Conservation (phyloP, 2,797 vertebrate genomes). For the Schizothorax lantsangensis region DNA sequence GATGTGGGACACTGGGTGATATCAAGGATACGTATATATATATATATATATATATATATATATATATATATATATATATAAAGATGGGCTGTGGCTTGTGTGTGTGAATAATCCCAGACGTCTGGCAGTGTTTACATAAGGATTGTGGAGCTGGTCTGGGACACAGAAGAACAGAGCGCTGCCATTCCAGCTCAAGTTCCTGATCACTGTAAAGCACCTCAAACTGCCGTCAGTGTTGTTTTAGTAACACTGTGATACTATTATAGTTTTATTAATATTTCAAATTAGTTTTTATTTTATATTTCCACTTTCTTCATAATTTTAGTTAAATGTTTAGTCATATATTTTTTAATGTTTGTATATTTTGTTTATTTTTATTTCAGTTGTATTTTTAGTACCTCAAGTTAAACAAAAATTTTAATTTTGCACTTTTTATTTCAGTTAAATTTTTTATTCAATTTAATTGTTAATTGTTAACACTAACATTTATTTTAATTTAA, state of each 20-base stretch:
- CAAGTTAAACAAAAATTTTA: no score
- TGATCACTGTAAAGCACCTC: constrained; percentile 7
- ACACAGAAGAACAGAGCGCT: constrained; percentile 43
- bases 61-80: no score
- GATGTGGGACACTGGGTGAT: constrained; percentile 4
- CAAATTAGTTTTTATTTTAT: not conserved
- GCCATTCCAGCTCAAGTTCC: constrained; percentile 31
- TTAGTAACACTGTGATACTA: not conserved
- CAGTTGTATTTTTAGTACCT: not conserved
- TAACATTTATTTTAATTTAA: no score
- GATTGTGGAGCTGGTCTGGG: constrained; percentile 52
- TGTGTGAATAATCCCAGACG: constrained; percentile 52
- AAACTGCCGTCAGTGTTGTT: not conserved
- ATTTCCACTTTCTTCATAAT: not conserved
- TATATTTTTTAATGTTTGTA: not conserved
- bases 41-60: no score
- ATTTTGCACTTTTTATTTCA: no score
- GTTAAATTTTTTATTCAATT: no score
- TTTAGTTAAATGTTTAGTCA: not conserved
- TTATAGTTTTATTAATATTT: not conserved
- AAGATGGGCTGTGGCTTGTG: not conserved
- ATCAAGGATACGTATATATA: not conserved
- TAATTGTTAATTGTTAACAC: no score
- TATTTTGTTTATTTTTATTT: not conserved
- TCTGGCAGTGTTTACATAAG: constrained; percentile 53